Evolutionary conservation across 2,113 vertebrate genomes (phyloP).

Genomic region (Sciurus niger): DNA sequence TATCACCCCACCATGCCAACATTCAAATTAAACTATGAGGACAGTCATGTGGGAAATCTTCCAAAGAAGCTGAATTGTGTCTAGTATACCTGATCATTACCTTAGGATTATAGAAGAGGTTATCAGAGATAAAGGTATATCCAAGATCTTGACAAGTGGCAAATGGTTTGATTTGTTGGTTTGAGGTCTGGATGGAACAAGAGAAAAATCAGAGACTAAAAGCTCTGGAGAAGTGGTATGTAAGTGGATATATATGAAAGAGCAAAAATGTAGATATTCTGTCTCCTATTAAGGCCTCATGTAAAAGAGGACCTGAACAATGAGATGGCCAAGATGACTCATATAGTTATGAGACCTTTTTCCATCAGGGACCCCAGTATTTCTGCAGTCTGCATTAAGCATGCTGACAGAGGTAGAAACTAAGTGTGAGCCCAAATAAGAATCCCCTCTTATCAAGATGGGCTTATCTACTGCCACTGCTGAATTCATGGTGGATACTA

Average conservation of each 20-base stretch:
- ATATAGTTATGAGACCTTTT: too few species aligned
- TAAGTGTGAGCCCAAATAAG: neutral
- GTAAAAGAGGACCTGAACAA: too few species aligned
- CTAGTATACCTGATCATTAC: neutral
- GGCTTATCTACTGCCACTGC: neutral
- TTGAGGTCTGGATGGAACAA: neutral
- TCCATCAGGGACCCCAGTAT: neutral
- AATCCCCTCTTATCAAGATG: neutral
- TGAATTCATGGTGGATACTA: neutral
- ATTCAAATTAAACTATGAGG: neutral
- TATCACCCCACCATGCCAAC: too few species aligned
- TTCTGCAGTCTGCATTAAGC: neutral
- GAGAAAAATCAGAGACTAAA: neutral
- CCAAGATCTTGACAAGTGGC: neutral
- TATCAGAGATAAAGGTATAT: neutral
- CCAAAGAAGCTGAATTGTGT: neutral
- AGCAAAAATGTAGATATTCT: too few species aligned
- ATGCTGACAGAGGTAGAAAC: neutral
- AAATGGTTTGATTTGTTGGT: neutral
- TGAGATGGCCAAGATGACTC: too few species aligned
- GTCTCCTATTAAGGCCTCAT: too few species aligned
- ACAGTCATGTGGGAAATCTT: neutral
- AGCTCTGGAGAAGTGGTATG: too few species aligned
- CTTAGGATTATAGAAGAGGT: neutral
- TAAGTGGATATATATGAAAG: too few species aligned